These are phyloP conservation scores for Papilio helenus DNA, from an alignment of 1,140 invertebrate genomes.

Conservation along the genomic window DNA sequence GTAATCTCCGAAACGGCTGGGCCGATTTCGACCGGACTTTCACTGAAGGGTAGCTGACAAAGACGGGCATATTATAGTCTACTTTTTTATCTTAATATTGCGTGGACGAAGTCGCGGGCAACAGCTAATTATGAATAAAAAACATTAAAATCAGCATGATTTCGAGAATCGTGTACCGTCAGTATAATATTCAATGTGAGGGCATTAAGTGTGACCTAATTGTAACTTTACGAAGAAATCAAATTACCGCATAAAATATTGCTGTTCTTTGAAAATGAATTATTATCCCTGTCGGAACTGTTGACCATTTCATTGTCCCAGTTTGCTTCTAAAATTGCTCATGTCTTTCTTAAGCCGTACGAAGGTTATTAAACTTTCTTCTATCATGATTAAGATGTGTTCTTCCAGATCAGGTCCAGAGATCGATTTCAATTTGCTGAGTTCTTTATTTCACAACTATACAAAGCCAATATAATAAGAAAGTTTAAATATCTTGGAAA, in stretches of 20 bases:
- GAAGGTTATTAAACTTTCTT: not conserved
- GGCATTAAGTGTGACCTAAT: not conserved
- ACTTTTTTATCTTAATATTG: no score
- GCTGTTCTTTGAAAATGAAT: not conserved
- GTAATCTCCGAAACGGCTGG: no score
- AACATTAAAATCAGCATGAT: no score
- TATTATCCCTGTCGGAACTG: not conserved
- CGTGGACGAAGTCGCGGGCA: no score
- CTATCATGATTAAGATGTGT: no score
- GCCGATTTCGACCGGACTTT: no score
- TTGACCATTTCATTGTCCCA: not conserved
- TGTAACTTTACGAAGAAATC: constrained; percentile 15
- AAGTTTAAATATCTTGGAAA: not conserved
- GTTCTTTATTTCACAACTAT: not conserved
- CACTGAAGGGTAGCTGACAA: no score
- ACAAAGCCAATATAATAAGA: no score
- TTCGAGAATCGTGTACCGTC: no score
- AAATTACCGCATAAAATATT: not conserved
- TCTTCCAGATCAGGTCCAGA: not conserved
- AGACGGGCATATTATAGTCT: no score
- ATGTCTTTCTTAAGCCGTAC: not conserved
- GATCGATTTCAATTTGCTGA: not conserved
- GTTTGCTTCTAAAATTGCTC: not conserved
- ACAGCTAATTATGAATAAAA: no score
- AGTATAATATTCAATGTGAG: not conserved